Evolutionary conservation across 1,140 invertebrate species (phyloP), one percentile per base, ranked within the genome.

Genomic region (Drosophila willistoni): DNA sequence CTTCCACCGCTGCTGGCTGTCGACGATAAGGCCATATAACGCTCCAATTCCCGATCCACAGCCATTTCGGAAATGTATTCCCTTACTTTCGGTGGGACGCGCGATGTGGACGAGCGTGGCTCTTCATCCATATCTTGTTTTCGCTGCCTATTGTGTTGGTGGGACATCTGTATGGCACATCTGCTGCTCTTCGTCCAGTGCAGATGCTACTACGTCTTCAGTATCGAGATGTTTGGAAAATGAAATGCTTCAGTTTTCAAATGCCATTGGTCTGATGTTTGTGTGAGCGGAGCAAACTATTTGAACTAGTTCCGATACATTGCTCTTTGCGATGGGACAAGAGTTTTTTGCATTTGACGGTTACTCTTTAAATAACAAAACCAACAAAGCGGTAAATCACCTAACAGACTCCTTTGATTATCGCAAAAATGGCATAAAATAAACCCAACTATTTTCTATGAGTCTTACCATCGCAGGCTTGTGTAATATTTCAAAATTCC

Each of bases 11-110:
- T 77, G 44, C 73, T 77, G 0, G 73, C 66, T 6, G 73, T 77
- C 9, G 75, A 77, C 0, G 75, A 77, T 3, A 77, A 29, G 14
- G 67, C 74, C 75, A 77, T 77, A n/a, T 65, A 77, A 10, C 75
- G 74, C n/a, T 77, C 75, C 34, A 77, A 39, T 5, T 77, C 75
- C 17, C 75, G 75, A 51, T 77, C 75, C 17, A 56, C 68, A 10
- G 75, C 75, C 56, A 77, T 22, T 19, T 77, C 44, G 7, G 61
- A n/a, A 9, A 77, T 61, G n/a, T 77, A 77, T 29, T 77, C 68
- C 25, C 68, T 61, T 33, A 60, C 74, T 25, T 66, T 75, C 1
- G 74, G 57, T 13, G 75, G 73, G 33, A 77, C 64, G 57, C 75
- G 75, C 39, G 75, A 77, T 1, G 62, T 17, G 13, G n/a, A 17